Conservation (phyloP, 2,888 invertebrate genomes). For the Mythimna vitellina region DNA sequence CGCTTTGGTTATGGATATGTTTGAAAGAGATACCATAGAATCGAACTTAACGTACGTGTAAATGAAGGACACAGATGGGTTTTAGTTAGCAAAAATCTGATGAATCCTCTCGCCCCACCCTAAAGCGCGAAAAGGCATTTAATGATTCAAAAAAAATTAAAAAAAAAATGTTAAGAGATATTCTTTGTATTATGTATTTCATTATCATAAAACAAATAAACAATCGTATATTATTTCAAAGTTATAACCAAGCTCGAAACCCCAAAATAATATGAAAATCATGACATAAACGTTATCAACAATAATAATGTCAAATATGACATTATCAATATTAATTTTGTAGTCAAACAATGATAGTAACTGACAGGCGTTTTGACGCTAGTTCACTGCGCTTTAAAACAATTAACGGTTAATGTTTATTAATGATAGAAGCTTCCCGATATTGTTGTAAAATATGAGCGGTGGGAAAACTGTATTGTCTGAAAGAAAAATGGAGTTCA, state of each 20-base stretch:
- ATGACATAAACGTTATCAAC: neutral
- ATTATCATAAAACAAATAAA: too few relatives aligned
- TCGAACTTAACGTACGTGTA: too few relatives aligned
- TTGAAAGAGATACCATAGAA: too few relatives aligned
- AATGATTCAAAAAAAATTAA: too few relatives aligned
- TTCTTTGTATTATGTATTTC: too few relatives aligned
- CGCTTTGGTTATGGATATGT: too few relatives aligned
- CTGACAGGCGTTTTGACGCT: constrained; percentile 19
- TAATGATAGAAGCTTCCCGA: constrained; percentile 1
- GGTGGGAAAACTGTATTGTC: constrained; percentile 19
- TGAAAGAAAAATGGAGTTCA: neutral
- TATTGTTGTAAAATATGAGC: neutral
- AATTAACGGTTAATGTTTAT: constrained; percentile 32
- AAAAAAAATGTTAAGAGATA: too few relatives aligned
- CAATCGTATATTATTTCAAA: neutral
- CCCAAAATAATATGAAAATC: neutral
- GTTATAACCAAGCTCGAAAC: neutral
- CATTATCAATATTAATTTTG: constrained; percentile 25
- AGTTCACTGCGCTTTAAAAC: constrained; percentile 21
- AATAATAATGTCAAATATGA: constrained; percentile 18
- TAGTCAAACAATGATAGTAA: constrained; percentile 14
- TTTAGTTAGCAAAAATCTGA: too few relatives aligned
- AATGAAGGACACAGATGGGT: too few relatives aligned
- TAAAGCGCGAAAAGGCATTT: too few relatives aligned
- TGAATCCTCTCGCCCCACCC: too few relatives aligned